Evolutionary conservation across 2,797 vertebrate genomes (phyloP).

Genomic region (Micrastur ruficollis): DNA sequence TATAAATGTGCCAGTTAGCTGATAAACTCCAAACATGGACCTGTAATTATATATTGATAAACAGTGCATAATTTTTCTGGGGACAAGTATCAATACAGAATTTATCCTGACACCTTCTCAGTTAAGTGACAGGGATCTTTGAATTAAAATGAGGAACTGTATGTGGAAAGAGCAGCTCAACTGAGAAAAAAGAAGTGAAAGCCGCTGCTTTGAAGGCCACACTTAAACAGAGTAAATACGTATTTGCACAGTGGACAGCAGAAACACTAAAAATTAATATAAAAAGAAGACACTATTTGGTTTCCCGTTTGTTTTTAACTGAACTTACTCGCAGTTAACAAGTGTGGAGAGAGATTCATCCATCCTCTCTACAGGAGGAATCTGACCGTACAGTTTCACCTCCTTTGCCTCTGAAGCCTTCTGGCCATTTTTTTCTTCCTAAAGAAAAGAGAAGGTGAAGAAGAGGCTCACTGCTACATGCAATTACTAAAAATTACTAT

Average conservation of each 20-base stretch:
- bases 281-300: not conserved
- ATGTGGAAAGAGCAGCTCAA: not conserved
- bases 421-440: constrained; percentile 91
- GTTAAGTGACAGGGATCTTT: not conserved
- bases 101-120: not conserved
- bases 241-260: not conserved
- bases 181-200: not conserved
- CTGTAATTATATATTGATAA: not conserved
- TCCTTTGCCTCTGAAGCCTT: constrained; percentile 87
- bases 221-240: not conserved
- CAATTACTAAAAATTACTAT: not conserved
- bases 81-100: not conserved
- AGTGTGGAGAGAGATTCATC: constrained; percentile 88
- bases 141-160: not conserved
- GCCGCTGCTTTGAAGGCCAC: not conserved
- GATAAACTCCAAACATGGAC: not conserved
- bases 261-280: not conserved
- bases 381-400: constrained; percentile 89
- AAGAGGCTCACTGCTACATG: not conserved
- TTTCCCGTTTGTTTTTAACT: not conserved
- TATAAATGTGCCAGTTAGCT: not conserved
- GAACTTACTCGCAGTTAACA: constrained; percentile 90
- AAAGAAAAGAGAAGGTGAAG: constrained; percentile 38
- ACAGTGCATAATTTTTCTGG: not conserved
- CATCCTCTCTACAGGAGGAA: constrained; percentile 96